Evolutionary conservation across 2,113 vertebrate genomes (phyloP).

Genomic region (Nesoenas mayeri): DNA sequence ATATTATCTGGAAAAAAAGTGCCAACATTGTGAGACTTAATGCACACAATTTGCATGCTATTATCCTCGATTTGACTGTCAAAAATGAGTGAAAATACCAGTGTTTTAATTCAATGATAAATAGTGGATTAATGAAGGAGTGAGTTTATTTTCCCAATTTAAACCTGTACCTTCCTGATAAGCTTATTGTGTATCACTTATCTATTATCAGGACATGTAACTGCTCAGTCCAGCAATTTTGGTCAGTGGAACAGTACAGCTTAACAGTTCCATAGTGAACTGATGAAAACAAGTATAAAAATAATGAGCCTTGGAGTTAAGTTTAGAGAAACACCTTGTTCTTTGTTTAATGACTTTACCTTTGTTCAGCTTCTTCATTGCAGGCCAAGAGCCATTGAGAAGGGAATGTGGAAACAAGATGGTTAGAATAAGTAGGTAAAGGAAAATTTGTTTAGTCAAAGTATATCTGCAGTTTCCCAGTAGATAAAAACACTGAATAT

Average conservation of each 20-base stretch:
- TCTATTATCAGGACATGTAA: background rate
- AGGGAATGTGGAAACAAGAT: background rate
- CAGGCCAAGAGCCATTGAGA: background rate
- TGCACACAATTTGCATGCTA: background rate
- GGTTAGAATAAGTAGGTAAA: background rate
- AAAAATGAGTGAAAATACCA: background rate
- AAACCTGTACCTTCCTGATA: background rate
- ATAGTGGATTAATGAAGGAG: background rate
- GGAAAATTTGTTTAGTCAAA: background rate
- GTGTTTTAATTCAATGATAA: background rate
- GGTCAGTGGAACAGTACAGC: background rate
- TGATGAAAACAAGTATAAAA: background rate
- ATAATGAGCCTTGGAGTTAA: background rate
- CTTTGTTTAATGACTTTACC: background rate
- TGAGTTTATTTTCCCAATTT: background rate
- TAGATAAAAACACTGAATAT: background rate
- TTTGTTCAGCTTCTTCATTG: background rate
- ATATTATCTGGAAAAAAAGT: background rate
- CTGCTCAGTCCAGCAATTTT: background rate
- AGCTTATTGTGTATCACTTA: background rate
- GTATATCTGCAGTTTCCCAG: background rate
- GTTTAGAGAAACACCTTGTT: background rate
- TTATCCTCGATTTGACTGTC: background rate
- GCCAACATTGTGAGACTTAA: background rate
- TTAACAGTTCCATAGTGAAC: background rate